Base-by-base conservation (phyloP, 2,888 invertebrate species). In the Diarsia mendica region DNA sequence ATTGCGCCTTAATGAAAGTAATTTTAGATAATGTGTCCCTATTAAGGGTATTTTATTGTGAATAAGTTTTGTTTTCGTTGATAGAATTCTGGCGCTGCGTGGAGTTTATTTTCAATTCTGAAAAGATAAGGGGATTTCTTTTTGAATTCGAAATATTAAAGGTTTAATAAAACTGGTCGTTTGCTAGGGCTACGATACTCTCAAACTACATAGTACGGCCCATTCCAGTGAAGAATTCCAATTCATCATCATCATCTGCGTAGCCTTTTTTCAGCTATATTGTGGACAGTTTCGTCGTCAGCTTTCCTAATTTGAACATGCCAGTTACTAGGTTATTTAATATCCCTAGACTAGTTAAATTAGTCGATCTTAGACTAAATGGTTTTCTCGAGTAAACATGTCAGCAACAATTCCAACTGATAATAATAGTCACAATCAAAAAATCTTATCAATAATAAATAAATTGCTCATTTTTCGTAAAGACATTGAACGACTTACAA, bases 1-100 rank as follows among this genome's bases (percentile, higher is more conserved):
- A 82, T 79, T 65, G 44, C 46, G 66, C 23, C 20, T 67, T 75
- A 81, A 80, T 80, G 75, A 82, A 83, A 83, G 80, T 58, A 79
- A 82, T 83, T 82, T 75, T 75, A 79, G 64, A 51, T 82, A 82
- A 82, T 83, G 70, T 67, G 74, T 63, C 79, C 63, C 69, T 70
- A 75, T 75, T 75, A 75, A 58, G 64, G 44, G 70, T 75, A 63
- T 75, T 82, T 83, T 70, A 83, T 67, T 79, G 75, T 71, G 53
- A 75, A 71, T 83, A 67, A 72, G 55, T 77, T 80, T 55, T 58
- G 48, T 63, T 65, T 65, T 65, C 20, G 55, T 80, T 82, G 58
- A 67, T 72, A 78, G 69, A 77, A 81, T 76, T 82, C 58, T 58
- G 39, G 63, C 6, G 20, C 28, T 49, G 33, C 23, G 49, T 5